Conservation (phyloP, 2,888 invertebrate species). For the Thera obeliscata region DNA sequence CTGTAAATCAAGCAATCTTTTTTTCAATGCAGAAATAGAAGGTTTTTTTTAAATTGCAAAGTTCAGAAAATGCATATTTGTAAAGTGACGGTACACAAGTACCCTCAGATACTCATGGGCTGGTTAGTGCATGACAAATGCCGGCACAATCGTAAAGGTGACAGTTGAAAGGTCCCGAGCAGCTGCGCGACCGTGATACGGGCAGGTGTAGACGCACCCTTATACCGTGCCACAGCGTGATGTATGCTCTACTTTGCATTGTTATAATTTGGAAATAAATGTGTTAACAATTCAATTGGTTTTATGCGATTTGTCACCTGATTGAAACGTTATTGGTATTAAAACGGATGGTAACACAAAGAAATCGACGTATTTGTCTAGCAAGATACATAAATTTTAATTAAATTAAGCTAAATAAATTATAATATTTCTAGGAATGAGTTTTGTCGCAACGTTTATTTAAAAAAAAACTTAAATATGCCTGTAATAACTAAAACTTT, state of each 20-base stretch:
- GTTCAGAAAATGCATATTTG: neutral
- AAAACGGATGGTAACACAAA: neutral
- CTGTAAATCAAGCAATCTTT: no score
- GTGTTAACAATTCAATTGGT: neutral
- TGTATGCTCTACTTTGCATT: conserved; percentile 50
- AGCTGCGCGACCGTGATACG: conserved; percentile 69
- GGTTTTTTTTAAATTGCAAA: neutral
- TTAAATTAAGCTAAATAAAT: no score
- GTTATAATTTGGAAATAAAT: neutral
- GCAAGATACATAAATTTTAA: no score
- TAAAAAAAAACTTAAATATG: no score
- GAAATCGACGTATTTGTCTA: no score
- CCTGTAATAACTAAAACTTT: no score
- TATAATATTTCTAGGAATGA: no score
- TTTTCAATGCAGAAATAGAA: no score
- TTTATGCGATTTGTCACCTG: neutral
- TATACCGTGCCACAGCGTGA: conserved; percentile 24
- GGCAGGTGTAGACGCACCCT: conserved; percentile 65
- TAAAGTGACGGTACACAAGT: conserved; percentile 6
- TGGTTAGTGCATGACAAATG: conserved; percentile 31
- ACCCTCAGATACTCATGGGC: conserved; percentile 24
- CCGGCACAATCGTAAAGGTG: conserved; percentile 41
- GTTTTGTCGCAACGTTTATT: no score
- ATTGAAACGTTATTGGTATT: conserved; percentile 10
- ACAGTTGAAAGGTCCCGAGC: conserved; percentile 60